Percentiles rank a stretch among this genome's conserved stretches.
These are phyloP conservation scores for Streblospio benedicti DNA, from an alignment of 1,140 invertebrate genomes.

Conservation along the genomic window DNA sequence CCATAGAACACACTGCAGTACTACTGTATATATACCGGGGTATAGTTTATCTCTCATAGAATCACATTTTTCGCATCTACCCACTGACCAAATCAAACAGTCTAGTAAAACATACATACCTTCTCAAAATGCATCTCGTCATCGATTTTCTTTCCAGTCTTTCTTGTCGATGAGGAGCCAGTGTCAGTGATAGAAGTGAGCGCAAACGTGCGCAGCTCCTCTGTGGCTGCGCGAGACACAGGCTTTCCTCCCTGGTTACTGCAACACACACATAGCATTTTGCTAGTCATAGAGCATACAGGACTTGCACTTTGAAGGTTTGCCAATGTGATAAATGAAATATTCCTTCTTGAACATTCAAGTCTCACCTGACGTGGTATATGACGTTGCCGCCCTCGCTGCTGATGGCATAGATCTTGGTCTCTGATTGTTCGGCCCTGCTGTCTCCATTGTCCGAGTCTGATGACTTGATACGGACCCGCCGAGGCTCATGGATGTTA, in stretches of 20 bases:
- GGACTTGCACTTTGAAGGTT: too few species aligned
- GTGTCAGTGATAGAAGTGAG: conserved; percentile 34
- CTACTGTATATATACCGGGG: too few species aligned
- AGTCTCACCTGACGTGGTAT: conserved; percentile 65
- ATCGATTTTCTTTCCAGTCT: conserved; percentile 26
- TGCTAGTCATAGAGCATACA: too few species aligned
- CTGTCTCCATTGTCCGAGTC: conserved; percentile 19
- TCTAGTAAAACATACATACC: too few species aligned
- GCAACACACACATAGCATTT: too few species aligned
- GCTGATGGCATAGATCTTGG: conserved; percentile 75
- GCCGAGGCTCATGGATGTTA: conserved; percentile 62
- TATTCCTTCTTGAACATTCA: too few species aligned
- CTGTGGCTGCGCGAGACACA: conserved; percentile 25
- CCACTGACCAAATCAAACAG: too few species aligned
- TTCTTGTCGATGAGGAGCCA: conserved; percentile 13
- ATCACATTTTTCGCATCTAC: too few species aligned
- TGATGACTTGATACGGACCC: conserved; percentile 37
- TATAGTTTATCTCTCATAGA: too few species aligned
- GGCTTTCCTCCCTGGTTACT: conserved; percentile 15
- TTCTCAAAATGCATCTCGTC: conserved; percentile 33
- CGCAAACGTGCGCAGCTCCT: conserved; percentile 36
- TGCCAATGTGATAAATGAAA: too few species aligned
- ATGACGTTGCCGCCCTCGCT: conserved; percentile 76
- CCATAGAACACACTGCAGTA: too few species aligned
- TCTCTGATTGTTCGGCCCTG: conserved; percentile 43